A percentile compares a stretch with the other conserved stretches of the same genome.
phyloP scores from a whole-genome alignment of 2,797 vertebrate genomes.

The Coreius guichenoti region DNA sequence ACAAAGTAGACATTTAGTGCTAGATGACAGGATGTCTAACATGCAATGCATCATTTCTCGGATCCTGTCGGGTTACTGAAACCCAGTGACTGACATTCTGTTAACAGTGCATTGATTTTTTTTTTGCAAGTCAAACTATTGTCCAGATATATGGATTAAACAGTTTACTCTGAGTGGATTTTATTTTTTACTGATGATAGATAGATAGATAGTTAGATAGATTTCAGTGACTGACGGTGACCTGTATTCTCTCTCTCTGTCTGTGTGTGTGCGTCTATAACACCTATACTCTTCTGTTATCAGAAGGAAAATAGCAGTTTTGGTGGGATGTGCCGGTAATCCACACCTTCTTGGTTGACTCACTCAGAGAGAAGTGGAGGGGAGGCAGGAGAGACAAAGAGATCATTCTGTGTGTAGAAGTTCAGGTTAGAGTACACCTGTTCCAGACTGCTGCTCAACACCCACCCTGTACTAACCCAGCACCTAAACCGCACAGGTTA shows the following conservation, averaged over 20 bases:
- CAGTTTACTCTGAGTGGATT: not conserved
- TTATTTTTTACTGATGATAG: not conserved
- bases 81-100: not conserved
- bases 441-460: not conserved
- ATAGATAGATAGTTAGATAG: not conserved
- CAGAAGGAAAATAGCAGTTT: conserved; percentile 20
- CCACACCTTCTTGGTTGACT: conserved; percentile 50
- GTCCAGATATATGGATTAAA: not conserved
- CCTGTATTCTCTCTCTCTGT: too few species aligned
- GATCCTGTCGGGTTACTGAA: conserved; percentile 11
- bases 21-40: conserved; percentile 22
- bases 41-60: conserved; percentile 24
- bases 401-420: conserved; percentile 33
- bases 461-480: not conserved
- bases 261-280: not conserved
- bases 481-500: conserved; percentile 24
- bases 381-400: conserved; percentile 42
- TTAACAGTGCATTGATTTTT: conserved; percentile 4
- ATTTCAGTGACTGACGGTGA: too few species aligned
- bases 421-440: conserved; percentile 33
- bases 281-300: conserved; percentile 22
- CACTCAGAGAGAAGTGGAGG: conserved; percentile 34
- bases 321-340: conserved; percentile 48
- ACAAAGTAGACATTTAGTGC: conserved; percentile 4
- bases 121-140: conserved; percentile 8